phyloP scores from a whole-genome alignment of 1,140 invertebrate genomes.

The Sesamia nonagrioides region DNA sequence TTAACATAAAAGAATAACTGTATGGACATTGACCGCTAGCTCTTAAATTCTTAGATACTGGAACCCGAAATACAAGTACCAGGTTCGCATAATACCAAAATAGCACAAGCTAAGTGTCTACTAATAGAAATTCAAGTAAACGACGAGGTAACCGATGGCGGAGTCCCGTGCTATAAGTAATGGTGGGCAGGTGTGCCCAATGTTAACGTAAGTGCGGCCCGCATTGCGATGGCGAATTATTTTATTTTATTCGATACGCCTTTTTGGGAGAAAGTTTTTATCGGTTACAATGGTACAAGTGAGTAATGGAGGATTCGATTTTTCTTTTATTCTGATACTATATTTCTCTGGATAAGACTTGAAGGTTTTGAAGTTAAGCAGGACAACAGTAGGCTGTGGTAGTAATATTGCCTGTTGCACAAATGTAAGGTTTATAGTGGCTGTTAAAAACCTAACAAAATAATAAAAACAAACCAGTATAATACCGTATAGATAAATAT shows the following conservation, averaged over 20 bases:
- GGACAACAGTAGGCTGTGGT: too few relatives aligned
- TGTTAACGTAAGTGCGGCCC: slow-evolving; percentile 32
- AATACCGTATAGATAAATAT: too few relatives aligned
- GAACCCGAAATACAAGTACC: not conserved
- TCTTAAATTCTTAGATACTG: not conserved
- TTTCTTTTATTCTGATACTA: not conserved
- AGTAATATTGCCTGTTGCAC: too few relatives aligned
- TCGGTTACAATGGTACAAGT: slow-evolving; percentile 13
- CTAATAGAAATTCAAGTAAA: slow-evolving; percentile 43
- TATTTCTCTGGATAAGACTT: too few relatives aligned
- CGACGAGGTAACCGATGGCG: slow-evolving; percentile 38
- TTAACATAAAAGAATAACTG: too few relatives aligned
- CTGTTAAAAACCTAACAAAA: too few relatives aligned
- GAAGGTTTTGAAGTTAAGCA: too few relatives aligned
- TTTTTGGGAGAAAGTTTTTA: slow-evolving; percentile 27
- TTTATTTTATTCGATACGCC: slow-evolving; percentile 31
- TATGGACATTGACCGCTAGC: too few relatives aligned
- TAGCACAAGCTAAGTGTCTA: slow-evolving; percentile 30
- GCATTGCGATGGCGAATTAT: slow-evolving; percentile 29
- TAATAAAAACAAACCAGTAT: too few relatives aligned
- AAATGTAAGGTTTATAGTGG: too few relatives aligned
- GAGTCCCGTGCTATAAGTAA: slow-evolving; percentile 33
- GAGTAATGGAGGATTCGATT: slow-evolving; percentile 1
- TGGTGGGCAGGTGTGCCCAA: slow-evolving; percentile 31
- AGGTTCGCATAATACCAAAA: slow-evolving; percentile 7